Evolutionary conservation across 2,797 vertebrate species (phyloP), one percentile per base, ranked within the genome.

Genomic region (Fratercula arctica): DNA sequence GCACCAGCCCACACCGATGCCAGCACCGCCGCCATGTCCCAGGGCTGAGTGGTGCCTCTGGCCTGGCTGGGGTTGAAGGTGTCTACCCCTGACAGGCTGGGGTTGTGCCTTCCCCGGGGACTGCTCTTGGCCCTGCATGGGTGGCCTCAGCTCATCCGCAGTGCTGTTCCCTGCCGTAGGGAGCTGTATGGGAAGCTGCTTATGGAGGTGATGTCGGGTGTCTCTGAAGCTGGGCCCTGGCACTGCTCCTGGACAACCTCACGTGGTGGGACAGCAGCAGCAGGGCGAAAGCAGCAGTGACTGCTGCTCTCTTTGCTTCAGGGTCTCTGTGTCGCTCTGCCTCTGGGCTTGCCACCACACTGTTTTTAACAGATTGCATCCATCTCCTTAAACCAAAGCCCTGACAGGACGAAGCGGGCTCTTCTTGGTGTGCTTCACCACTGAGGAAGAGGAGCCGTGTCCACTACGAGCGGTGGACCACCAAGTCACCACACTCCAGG

Each of bases 191-290:
- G 60, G 80, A 94, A 57, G 46, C 46, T 48, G 59, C 54, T 79
- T 21, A 51, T 0, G 21, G 7, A 60, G 50, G 14, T 0, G 0
- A 43, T 48, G 79, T 74, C 0, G 0, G n/a, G 3, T 85, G 70
- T 43, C 29, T 17, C 66, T 72, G 50, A 39, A 91, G 29, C 78
- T 63, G 61, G 39, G 48, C 46, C 28, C 37, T 13, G 28, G 43
- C 73, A 75, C 5, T 2, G 1, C 12, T 56, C 63, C 50, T 3
- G 7, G 14, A 59, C 5, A 3, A 13, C 45, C 45, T 64, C 54
- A 15, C 0, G 0, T 66, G 87, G 46, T 54, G 31, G 60, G 39
- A 33, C 5, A 24, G 78, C 66, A 66, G 74, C 51, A 57, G 63
- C 50, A 33, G 33, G 53, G 46, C 6, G 3, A 56, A 57, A 56